Evolutionary conservation across 2,888 invertebrate species (phyloP).

Genomic region (Rhagophthalmus giganteus): DNA sequence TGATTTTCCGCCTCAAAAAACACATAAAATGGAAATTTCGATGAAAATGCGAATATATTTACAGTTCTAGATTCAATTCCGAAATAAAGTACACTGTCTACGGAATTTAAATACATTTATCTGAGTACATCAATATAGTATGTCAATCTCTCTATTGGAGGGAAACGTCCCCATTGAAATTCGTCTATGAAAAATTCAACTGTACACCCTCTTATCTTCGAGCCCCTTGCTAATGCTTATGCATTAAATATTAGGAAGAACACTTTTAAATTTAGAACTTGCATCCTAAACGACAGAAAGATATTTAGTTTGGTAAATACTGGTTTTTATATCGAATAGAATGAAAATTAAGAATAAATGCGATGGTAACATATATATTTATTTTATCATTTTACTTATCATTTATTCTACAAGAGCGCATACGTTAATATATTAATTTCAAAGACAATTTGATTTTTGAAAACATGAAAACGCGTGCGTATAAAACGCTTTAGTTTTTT

Average conservation of each 20-base stretch:
- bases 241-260: conserved; percentile 28
- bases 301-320: background rate
- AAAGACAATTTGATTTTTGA: no score
- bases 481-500: no score
- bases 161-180: conserved; percentile 23
- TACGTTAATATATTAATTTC: no score
- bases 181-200: conserved; percentile 34
- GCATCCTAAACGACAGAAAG: conserved; percentile 6
- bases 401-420: no score
- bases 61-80: conserved; percentile 2
- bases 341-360: no score
- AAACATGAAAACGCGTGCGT: no score
- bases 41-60: background rate
- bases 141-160: conserved; percentile 20
- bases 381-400: no score
- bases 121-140: conserved; percentile 5
- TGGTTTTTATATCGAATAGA: no score
- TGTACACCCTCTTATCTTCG: conserved; percentile 25
- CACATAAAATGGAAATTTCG: background rate
- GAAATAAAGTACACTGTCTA: conserved; percentile 2
- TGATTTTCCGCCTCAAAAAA: background rate
- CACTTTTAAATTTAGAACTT: conserved; percentile 22
- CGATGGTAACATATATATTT: background rate
- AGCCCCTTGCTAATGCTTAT: conserved; percentile 31
- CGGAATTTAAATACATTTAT: conserved; percentile 3